Base-by-base conservation (phyloP, 2,797 vertebrate species). In the Onychomys torridus region DNA sequence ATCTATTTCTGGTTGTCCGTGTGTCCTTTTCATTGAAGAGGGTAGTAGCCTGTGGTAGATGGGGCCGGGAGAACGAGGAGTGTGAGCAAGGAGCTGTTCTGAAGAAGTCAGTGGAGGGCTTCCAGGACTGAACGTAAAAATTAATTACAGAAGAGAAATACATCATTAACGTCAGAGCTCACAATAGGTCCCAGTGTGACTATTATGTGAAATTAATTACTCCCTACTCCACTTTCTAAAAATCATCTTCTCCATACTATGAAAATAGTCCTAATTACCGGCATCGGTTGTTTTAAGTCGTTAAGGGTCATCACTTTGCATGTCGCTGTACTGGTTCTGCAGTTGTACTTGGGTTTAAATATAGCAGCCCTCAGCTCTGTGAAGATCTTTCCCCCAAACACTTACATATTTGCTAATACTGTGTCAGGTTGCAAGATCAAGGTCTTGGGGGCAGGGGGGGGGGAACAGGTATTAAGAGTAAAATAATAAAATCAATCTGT, bases 161-260 rank as follows among this genome's bases (percentile, higher is more conserved):
- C 95, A 96, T 98, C 98, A 98, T 98, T 98, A 98, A 98, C 89
- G 96, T 97, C 96, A 98, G 96, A 92, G 97, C n/a, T 97, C 97
- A 96, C 96, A 63, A 97, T 97, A 98, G 98, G 98, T 98, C 98
- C 98, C 98, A 98, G 96, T 97, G 98, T 98, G 98, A 98, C 98
- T 98, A 97, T 98, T 98, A 98, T 95, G 96, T 96, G 97, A 98
- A 98, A 97, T 98, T 98, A 99, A 98, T 99, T 99, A 98, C 97
- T 97, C 96, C 94, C 96, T 98, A 96, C 97, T 97, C 98, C 97
- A 97, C 98, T 97, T 98, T 98, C 93, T 52, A 37, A 94, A 90
- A 98, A 98, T 98, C 96, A 97, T 97, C 97, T 97, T 96, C 97
- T 97, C 71, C 88, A 95, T 97, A 59, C 96, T 98, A 96, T 96